Conservation (phyloP, 2,888 invertebrate species). For the Drosophila lutescens region DNA sequence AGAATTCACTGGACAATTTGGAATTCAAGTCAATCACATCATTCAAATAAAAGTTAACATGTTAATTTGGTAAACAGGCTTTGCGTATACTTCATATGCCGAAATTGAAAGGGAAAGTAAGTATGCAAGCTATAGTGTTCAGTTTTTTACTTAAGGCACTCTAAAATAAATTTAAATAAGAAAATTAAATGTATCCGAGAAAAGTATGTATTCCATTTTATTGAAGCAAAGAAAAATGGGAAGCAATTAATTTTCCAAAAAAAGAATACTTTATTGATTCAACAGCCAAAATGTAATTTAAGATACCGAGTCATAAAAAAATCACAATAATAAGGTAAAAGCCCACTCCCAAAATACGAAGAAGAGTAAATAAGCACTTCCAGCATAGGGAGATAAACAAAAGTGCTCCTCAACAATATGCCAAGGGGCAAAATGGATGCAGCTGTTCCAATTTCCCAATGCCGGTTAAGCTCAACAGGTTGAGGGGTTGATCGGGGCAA, state of each 20-base stretch:
- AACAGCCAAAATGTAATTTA: background rate
- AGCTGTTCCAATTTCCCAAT: conserved; percentile 14
- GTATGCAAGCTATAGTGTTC: background rate
- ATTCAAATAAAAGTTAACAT: conserved; percentile 31
- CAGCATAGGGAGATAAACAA: conserved; percentile 7
- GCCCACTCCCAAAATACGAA: background rate
- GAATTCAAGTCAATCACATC: conserved; percentile 31
- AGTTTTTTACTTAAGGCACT: no score
- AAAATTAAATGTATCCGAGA: no score
- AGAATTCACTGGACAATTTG: conserved; percentile 37
- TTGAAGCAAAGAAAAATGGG: background rate
- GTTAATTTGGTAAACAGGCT: conserved; percentile 6
- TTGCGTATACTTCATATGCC: background rate
- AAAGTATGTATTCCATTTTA: background rate
- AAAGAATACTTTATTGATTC: background rate
- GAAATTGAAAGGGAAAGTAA: background rate
- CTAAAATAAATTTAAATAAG: no score
- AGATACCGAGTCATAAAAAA: background rate
- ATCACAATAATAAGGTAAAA: background rate
- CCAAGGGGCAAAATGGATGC: conserved; percentile 17
- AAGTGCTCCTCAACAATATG: conserved; percentile 17
- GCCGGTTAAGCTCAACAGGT: conserved; percentile 30
- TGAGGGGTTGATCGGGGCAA: conserved; percentile 18
- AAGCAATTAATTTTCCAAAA: background rate
- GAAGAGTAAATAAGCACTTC: conserved; percentile 4